These are phyloP conservation scores for Calidris pugnax DNA, from an alignment of 2,113 vertebrate genomes.

Conservation along the genomic window DNA sequence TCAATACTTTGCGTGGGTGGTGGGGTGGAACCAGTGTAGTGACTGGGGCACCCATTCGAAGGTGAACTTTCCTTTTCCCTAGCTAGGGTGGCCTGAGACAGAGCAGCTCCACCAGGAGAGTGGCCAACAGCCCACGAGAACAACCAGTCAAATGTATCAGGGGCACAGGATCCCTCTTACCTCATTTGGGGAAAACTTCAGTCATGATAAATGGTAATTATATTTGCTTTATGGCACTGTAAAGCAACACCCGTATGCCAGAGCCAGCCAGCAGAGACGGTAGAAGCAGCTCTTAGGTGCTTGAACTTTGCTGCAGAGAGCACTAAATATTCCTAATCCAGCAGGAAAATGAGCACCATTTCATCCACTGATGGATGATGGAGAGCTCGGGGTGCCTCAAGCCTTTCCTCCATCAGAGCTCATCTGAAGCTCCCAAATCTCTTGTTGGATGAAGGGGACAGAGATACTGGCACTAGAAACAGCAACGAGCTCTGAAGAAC, in stretches of 20 bases:
- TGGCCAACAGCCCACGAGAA: accelerated
- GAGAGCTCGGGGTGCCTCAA: not conserved
- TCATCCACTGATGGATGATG: no score
- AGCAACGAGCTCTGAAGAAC: not conserved
- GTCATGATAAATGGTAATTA: accelerated
- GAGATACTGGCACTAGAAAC: not conserved
- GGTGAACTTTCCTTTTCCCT: not conserved
- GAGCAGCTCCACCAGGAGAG: not conserved
- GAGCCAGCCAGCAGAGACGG: not conserved
- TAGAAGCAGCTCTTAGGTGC: not conserved
- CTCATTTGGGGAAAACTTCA: not conserved
- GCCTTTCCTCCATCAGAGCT: not conserved
- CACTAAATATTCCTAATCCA: not conserved
- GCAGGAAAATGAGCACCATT: not conserved
- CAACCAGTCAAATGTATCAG: accelerated
- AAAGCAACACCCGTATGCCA: not conserved
- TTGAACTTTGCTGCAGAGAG: not conserved
- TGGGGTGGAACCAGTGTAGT: not conserved
- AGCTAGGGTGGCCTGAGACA: no score
- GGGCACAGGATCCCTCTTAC: not conserved
- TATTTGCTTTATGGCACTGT: accelerated
- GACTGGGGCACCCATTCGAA: accelerated
- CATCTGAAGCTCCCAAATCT: not conserved
- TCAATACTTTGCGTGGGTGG: not conserved
- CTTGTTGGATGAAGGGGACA: not conserved